Evolutionary conservation across 2,888 invertebrate species (phyloP), one percentile per base, ranked within the genome.

Genomic region (Agrotis segetum): DNA sequence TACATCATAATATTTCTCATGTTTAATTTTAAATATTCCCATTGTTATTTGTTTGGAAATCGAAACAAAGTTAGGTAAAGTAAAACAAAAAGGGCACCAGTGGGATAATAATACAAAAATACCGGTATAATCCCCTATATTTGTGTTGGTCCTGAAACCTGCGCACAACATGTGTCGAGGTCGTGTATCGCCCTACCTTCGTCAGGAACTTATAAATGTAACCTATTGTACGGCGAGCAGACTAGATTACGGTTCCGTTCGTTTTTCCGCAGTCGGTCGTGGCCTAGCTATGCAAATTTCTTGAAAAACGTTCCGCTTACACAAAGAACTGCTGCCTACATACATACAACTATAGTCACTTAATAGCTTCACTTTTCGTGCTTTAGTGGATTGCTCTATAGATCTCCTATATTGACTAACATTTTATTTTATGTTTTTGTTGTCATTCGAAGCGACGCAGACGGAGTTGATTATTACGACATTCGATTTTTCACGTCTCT

Each of bases 241-340:
- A 80, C 82, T 88, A 86, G 85, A 88, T 87, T 86, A 85, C 82
- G 81, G 85, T 87, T 87, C 85, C 84, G 84, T 77, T 82, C 82
- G 85, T 83, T 83, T 83, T 86, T 86, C 86, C 86, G 80, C 74
- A 82, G 83, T 84, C 77, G 79, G 83, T 85, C 84, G 83, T 86
- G 87, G 84, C 86, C 87, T 87, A 87, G 86, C 88, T 90, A 92
- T 91, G 91, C 88, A 90, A 91, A 92, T 92, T 88, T 89, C 88
- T 88, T 88, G 89, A 87, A 88, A 88, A 89, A 88, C 83, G 86
- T 85, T 85, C 79, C 66, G 84, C 87, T 86, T 85, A 85, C 89
- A 82, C 82, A 82, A 78, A 79, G 79, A 79, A 77, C 70, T 77
- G 50, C 66, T 47, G 34, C 68, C 74, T 53, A 82, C 34, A 79